phyloP scores from a whole-genome alignment of 2,797 vertebrate genomes.

The Diglossa cyanea region DNA sequence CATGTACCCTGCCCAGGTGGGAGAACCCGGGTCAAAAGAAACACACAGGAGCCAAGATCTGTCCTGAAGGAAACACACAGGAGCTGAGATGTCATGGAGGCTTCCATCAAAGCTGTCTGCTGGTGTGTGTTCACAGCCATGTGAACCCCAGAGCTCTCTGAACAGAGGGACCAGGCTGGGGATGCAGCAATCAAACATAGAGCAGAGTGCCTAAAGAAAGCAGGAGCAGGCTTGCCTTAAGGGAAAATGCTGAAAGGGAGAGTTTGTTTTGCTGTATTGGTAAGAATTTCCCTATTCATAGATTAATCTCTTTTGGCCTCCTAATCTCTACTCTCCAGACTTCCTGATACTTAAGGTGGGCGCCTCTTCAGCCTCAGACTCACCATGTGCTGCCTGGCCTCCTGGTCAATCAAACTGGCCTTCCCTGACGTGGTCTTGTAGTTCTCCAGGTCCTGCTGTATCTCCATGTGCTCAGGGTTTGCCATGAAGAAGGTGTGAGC shows the following conservation, averaged over 20 bases:
- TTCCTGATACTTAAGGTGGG: background rate
- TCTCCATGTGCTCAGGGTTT: constrained; percentile 95
- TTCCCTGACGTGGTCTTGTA: constrained; percentile 82
- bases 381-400: constrained; percentile 89
- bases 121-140: background rate
- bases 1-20: background rate
- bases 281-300: background rate
- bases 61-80: background rate
- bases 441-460: constrained; percentile 88
- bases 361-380: constrained; percentile 14
- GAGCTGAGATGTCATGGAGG: background rate
- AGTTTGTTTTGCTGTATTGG: background rate
- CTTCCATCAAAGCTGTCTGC: background rate
- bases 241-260: background rate
- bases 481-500: constrained; percentile 97
- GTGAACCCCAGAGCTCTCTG: background rate
- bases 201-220: background rate
- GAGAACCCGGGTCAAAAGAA: background rate
- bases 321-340: background rate
- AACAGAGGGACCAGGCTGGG: background rate
- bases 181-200: background rate
- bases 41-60: background rate
- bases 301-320: background rate
- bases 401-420: constrained; percentile 82
- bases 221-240: background rate